These are phyloP conservation scores for Cardiocondyla obscurior DNA, from an alignment of 1,140 invertebrate species.

Conservation along the genomic window DNA sequence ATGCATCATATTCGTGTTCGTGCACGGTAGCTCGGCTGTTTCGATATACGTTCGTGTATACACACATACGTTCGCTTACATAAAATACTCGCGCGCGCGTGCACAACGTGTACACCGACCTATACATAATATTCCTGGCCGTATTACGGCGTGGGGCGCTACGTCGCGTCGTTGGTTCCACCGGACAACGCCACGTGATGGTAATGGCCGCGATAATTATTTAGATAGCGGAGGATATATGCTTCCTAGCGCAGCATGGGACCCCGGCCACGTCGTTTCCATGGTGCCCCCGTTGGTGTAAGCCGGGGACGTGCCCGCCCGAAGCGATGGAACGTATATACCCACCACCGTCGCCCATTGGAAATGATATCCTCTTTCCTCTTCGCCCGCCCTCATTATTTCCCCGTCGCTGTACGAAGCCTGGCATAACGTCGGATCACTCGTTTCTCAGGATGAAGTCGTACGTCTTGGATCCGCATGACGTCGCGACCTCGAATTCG, in stretches of 20 bases:
- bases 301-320: slow-evolving; percentile 50
- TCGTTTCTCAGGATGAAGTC: slow-evolving; percentile 41
- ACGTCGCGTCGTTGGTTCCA: slow-evolving; percentile 74
- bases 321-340: slow-evolving; percentile 51
- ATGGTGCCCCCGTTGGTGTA: slow-evolving; percentile 64
- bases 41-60: slow-evolving; percentile 47
- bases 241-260: slow-evolving; percentile 81
- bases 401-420: background rate
- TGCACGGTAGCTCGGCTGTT: slow-evolving; percentile 57
- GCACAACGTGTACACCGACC: slow-evolving; percentile 33
- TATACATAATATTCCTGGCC: slow-evolving; percentile 77
- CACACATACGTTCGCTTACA: background rate
- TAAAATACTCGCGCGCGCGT: background rate
- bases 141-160: slow-evolving; percentile 66
- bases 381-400: slow-evolving; percentile 43
- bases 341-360: slow-evolving; percentile 34
- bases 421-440: background rate
- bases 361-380: slow-evolving; percentile 43
- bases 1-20: slow-evolving; percentile 42
- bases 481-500: slow-evolving; percentile 10
- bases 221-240: slow-evolving; percentile 83
- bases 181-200: slow-evolving; percentile 81
- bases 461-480: slow-evolving; percentile 47
- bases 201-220: slow-evolving; percentile 83
- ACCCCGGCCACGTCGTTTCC: slow-evolving; percentile 76